phyloP scores from a whole-genome alignment of 92 coral and sea anemone genomes.

The Bergia sp. region DNA sequence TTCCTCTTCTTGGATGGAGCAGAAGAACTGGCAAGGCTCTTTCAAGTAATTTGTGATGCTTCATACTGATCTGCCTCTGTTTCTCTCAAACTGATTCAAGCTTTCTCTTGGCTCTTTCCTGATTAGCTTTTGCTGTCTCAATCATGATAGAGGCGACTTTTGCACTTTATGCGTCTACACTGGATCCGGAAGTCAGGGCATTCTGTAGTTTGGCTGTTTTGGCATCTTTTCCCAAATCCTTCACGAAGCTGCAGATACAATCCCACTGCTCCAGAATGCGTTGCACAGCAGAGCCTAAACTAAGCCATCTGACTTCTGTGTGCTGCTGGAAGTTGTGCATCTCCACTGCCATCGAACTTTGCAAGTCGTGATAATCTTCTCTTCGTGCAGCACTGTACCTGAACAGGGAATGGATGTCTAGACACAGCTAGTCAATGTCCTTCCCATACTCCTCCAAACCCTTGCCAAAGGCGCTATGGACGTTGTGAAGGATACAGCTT shows the following conservation, averaged over 20 bases:
- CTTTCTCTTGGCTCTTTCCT: no score
- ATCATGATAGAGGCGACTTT: no score
- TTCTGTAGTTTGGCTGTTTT: no score
- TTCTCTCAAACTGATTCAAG: no score
- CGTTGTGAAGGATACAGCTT: constrained; percentile 57
- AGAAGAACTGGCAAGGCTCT: no score
- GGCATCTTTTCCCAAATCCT: neutral
- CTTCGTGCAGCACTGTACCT: constrained; percentile 57
- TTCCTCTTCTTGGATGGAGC: no score
- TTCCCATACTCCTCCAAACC: constrained; percentile 56
- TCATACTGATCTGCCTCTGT: neutral
- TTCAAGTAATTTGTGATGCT: no score
- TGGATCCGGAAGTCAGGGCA: no score
- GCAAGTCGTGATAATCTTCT: constrained; percentile 54
- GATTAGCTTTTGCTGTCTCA: no score
- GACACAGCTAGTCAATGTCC: constrained; percentile 52
- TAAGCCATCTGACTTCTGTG: constrained; percentile 56
- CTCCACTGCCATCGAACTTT: constrained; percentile 47
- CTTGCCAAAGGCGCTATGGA: constrained; percentile 61
- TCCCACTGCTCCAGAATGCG: constrained; percentile 62
- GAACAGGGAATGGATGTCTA: constrained; percentile 53
- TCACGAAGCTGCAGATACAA: constrained; percentile 1
- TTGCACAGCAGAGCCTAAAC: constrained; percentile 50
- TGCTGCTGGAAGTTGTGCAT: constrained; percentile 57
- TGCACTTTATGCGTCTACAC: no score